Percentiles rank a stretch among this genome's conserved stretches.
These are phyloP conservation scores for Marcusenius ussheri DNA, from an alignment of 2,113 vertebrate genomes.

Conservation along the genomic window DNA sequence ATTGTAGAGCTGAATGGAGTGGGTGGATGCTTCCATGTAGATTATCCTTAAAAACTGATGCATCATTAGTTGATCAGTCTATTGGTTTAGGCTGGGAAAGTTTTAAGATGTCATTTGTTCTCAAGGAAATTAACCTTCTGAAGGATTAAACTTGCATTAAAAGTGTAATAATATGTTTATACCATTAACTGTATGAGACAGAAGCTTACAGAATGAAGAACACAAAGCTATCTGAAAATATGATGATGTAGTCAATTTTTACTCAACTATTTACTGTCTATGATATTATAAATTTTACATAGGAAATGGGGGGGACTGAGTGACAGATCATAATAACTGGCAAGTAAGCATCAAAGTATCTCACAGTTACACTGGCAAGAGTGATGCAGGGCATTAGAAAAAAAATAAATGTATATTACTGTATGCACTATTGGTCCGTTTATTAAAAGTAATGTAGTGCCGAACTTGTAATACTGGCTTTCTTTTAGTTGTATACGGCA, in stretches of 20 bases:
- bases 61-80: background rate
- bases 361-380: background rate
- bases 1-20: background rate
- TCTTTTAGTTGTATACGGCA: conserved; percentile 89
- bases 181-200: background rate
- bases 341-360: background rate
- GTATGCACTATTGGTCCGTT: background rate
- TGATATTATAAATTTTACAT: background rate
- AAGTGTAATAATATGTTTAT: background rate
- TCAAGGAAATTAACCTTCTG: background rate
- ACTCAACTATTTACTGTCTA: background rate
- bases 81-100: background rate
- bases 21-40: background rate
- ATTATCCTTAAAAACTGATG: background rate
- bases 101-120: background rate
- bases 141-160: background rate
- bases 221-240: background rate
- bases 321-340: background rate
- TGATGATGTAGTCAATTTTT: background rate
- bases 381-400: background rate
- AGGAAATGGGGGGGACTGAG: background rate
- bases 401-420: background rate
- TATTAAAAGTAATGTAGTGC: background rate
- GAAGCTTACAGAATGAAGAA: background rate
- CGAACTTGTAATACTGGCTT: background rate